A percentile compares a stretch with the other conserved stretches of the same genome.
Conservation (phyloP, 2,888 invertebrate species). For the Empis stercorea region DNA sequence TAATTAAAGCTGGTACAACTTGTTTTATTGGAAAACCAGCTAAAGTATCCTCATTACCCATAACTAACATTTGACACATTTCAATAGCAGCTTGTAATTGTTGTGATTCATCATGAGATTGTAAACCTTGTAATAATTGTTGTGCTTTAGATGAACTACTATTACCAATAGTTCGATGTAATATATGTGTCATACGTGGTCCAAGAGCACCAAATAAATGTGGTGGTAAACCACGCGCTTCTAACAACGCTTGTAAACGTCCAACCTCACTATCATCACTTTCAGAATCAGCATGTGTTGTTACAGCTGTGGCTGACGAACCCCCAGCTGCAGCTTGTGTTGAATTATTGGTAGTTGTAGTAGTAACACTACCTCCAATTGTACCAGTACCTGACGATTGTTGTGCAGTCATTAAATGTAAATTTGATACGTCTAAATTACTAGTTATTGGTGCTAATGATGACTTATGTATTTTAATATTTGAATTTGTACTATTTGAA, state of each 20-base stretch:
- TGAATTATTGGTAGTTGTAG: conserved; percentile 6
- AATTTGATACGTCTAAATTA: conserved; percentile 32
- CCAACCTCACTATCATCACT: conserved; percentile 94
- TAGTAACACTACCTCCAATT: conserved; percentile 22
- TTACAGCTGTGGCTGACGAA: conserved; percentile 12
- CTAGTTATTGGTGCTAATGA: conserved; percentile 18
- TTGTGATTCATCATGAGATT: conserved; percentile 89
- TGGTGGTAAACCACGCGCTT: conserved; percentile 91
- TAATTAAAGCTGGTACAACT: conserved; percentile 90
- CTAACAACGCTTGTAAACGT: conserved; percentile 82
- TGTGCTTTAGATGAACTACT: conserved; percentile 82
- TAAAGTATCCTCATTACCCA: conserved; percentile 97
- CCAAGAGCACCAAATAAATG: conserved; percentile 92
- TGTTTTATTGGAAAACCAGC: conserved; percentile 98
- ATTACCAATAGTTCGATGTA: conserved; percentile 88
- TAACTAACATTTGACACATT: conserved; percentile 96
- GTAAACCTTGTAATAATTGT: conserved; percentile 80
- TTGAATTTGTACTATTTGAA: conserved; percentile 9
- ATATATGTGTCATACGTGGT: conserved; percentile 89
- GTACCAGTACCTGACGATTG: conserved; percentile 26
- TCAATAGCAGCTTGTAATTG: conserved; percentile 94
- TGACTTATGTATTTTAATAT: conserved; percentile 11
- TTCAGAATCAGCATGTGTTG: conserved; percentile 47
- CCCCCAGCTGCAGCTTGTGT: conserved; percentile 13
- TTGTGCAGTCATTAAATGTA: conserved; percentile 36